These are phyloP conservation scores for Tauraco hartlaubi DNA, from an alignment of 2,797 vertebrate species.

Conservation along the genomic window DNA sequence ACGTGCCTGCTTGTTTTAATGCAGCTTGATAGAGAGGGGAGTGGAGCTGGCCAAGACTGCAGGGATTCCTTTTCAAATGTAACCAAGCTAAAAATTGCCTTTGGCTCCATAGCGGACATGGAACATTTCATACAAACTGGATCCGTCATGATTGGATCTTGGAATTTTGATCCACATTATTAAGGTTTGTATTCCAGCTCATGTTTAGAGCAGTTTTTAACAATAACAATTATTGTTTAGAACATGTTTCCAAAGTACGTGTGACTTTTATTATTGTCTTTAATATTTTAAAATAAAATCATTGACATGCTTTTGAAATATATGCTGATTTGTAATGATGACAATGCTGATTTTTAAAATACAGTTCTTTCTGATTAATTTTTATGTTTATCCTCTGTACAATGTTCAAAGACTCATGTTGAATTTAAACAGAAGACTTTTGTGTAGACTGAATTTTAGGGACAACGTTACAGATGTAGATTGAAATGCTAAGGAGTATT, in stretches of 20 bases:
- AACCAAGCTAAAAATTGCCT: conserved; percentile 64
- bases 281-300: conserved; percentile 13
- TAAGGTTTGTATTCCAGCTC: neutral
- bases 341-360: neutral
- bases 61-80: conserved; percentile 57
- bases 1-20: conserved; percentile 36
- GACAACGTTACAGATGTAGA: neutral
- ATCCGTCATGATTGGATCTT: accelerated
- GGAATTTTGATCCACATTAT: neutral
- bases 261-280: conserved; percentile 1
- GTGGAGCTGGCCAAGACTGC: neutral
- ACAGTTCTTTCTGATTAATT: neutral
- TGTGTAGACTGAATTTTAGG: neutral
- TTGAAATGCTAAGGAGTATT: neutral
- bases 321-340: neutral
- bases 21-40: neutral
- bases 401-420: neutral
- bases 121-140: neutral
- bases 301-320: neutral
- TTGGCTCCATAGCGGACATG: neutral
- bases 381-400: neutral
- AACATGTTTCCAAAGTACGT: neutral
- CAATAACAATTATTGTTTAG: neutral
- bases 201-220: conserved; percentile 5
- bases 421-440: neutral